Base-by-base conservation (phyloP, 2,888 invertebrate species). In the Portevinia maculata region DNA sequence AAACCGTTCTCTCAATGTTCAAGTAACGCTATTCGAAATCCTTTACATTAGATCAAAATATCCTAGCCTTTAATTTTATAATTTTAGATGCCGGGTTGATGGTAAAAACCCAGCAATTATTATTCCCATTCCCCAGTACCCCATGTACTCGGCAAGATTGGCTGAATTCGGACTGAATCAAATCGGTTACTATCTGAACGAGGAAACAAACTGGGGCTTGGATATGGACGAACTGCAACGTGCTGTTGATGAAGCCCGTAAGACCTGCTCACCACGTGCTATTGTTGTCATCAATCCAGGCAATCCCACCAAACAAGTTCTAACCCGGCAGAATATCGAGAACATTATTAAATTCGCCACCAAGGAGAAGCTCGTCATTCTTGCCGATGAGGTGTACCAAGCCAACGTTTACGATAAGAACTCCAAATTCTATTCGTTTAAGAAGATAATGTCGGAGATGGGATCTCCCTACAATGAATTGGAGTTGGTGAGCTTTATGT, bases 101-200 rank as follows among this genome's bases (percentile, higher is more conserved):
- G 87, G 88, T 8, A 88, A 88, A 74, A 46, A 46, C 79, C 86
- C 93, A 83, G 99, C 98, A 2, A 94, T 99, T 4, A 94, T 99
- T 96, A 95, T 99, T 86, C 99, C 99, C 0, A 99, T 98, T 88
- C 99, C 99, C 0, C 99, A 99, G 90, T 99, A 99, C 91, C 99
- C 99, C 1, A 92, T 99, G 19, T 99, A 99, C 91, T 98, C 99
- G 1, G 99, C 99, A 0, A 94, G 98, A 0, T 91, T 99, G 99
- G 96, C 98, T 1, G 99, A 99, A 91, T 98, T 96, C 90, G 95
- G 96, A 65, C 94, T 99, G 90, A 89, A 91, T 8, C 93, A 96
- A 93, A 92, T 97, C 65, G 96, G 95, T 3, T 99, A 99, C 91
- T 99, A 95, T 91, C 92, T 99, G 87, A 94, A 99, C 91, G 99